A percentile compares a stretch with the other conserved stretches of the same genome.
phyloP scores from a whole-genome alignment of 2,888 invertebrate genomes.

The Plutella xylostella region DNA sequence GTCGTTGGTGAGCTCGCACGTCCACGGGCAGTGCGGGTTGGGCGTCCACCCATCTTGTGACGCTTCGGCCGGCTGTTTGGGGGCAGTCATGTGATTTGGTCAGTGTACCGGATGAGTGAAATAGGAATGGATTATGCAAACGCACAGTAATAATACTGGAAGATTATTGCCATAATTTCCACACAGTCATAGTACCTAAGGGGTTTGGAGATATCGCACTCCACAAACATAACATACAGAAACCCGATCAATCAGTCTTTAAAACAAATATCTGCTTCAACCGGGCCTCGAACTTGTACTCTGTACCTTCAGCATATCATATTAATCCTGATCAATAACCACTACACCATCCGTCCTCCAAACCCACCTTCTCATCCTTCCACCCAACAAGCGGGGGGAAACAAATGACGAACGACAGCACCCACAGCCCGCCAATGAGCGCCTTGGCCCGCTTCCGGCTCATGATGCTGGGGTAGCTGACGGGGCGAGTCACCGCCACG shows the following conservation, averaged over 20 bases:
- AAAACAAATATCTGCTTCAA: too few species aligned
- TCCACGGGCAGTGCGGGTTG: conserved; percentile 80
- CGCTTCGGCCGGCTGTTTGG: conserved; percentile 41
- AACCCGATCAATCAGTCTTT: too few species aligned
- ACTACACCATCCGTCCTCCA: neutral
- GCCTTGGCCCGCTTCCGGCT: conserved; percentile 86
- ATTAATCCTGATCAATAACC: too few species aligned
- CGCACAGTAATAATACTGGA: too few species aligned
- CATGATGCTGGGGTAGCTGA: conserved; percentile 95
- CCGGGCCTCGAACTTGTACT: too few species aligned
- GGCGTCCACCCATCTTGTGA: conserved; percentile 37
- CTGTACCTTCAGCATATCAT: too few species aligned
- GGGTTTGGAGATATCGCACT: too few species aligned
- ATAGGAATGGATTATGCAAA: too few species aligned
- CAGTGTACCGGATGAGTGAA: too few species aligned
- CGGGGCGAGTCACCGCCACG: conserved; percentile 96
- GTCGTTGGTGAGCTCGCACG: conserved; percentile 93
- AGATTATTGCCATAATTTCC: too few species aligned
- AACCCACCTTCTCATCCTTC: conserved; percentile 74
- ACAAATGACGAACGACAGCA: conserved; percentile 95
- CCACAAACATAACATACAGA: too few species aligned
- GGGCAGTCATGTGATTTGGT: neutral
- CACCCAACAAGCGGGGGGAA: conserved; percentile 96
- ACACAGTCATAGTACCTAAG: too few species aligned
- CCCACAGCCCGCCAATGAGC: conserved; percentile 93